These are phyloP conservation scores for Indicator maculatus DNA, from an alignment of 2,113 vertebrate genomes.

Conservation along the genomic window DNA sequence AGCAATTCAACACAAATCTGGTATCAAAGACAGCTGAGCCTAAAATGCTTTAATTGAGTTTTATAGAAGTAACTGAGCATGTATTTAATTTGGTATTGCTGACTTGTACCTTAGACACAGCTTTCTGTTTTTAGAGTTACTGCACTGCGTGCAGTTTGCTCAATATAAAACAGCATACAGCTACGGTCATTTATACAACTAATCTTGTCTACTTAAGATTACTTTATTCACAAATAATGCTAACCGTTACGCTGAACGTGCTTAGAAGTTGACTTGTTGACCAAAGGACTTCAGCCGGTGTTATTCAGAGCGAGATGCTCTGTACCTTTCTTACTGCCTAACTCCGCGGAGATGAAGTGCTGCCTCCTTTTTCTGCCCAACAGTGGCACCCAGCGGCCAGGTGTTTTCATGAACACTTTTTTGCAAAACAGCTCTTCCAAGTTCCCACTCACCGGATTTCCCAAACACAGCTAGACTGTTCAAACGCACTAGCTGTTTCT, in stretches of 20 bases:
- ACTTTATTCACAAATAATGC: not conserved
- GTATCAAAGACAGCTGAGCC: not conserved
- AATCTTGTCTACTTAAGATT: not conserved
- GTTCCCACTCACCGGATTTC: not conserved
- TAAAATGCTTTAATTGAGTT: not conserved
- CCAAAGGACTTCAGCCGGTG: not conserved
- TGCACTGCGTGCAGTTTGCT: accelerated
- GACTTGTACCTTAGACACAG: not conserved
- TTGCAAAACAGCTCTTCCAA: not conserved
- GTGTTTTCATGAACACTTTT: not conserved
- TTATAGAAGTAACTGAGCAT: not conserved
- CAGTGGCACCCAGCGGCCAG: conserved; percentile 16
- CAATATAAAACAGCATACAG: not conserved
- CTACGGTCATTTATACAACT: not conserved
- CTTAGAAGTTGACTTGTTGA: not conserved
- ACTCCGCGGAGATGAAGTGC: accelerated
- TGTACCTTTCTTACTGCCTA: accelerated
- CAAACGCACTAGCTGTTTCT: accelerated
- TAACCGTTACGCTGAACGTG: accelerated
- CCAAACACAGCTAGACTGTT: not conserved
- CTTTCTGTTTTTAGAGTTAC: not conserved
- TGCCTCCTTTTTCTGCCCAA: not conserved
- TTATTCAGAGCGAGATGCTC: not conserved
- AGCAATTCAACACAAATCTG: not conserved
- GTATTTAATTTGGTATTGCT: not conserved